Evolutionary conservation across 2,797 vertebrate species (phyloP).

Genomic region (Pipistrellus kuhlii): DNA sequence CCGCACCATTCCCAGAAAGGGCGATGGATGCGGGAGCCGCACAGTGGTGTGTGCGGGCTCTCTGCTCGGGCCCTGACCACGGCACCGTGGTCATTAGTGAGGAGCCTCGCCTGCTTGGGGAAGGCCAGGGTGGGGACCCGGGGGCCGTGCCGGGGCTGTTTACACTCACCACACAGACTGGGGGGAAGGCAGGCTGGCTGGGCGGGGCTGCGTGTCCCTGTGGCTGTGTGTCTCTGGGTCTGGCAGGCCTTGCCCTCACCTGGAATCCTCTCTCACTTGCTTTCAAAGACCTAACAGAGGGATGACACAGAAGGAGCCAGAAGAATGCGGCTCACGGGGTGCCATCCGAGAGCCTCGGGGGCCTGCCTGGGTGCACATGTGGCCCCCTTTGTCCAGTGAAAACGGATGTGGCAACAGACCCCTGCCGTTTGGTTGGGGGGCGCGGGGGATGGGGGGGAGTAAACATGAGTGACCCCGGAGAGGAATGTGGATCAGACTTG

Average conservation of each 20-base stretch:
- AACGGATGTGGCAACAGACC: neutral
- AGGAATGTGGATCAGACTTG: constrained; percentile 27
- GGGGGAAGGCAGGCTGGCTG: neutral
- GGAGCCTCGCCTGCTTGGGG: constrained; percentile 19
- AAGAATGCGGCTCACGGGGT: neutral
- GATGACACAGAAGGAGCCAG: neutral
- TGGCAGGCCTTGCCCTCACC: constrained; percentile 8
- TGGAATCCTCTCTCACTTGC: constrained; percentile 1
- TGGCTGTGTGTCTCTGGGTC: neutral
- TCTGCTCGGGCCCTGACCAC: neutral
- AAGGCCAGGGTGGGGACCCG: neutral
- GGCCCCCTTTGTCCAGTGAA: neutral
- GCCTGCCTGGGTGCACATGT: neutral
- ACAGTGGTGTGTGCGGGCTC: constrained; percentile 59
- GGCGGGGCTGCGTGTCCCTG: neutral
- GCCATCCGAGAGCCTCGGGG: too few relatives aligned
- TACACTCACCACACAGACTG: neutral
- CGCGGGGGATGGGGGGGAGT: too few relatives aligned
- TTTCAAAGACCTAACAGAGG: neutral
- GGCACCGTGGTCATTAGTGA: neutral
- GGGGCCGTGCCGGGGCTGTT: neutral
- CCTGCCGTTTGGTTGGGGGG: neutral
- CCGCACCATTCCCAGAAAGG: neutral
- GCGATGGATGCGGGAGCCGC: constrained; percentile 52
- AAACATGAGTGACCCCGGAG: neutral